Percentiles rank a stretch among this genome's conserved stretches.
These are phyloP conservation scores for Aphelenchoides bicaudatus DNA, from an alignment of 2,888 invertebrate species.

Conservation along the genomic window DNA sequence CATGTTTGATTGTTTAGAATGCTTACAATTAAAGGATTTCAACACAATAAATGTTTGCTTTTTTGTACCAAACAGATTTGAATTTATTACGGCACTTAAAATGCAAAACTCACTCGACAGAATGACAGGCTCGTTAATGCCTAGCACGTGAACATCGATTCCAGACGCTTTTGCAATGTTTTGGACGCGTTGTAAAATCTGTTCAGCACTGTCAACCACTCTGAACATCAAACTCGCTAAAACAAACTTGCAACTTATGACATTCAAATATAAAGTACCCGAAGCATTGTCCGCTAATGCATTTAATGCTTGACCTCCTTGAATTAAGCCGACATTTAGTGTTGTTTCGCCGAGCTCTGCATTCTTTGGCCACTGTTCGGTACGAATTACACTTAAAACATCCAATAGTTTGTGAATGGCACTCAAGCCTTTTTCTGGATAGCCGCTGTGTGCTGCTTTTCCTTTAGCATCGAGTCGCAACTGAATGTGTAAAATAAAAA, in stretches of 20 bases:
- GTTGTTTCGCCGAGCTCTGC: conserved; percentile 48
- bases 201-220: conserved; percentile 22
- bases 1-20: neutral
- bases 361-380: conserved; percentile 44
- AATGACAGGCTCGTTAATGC: conserved; percentile 32
- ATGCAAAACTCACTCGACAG: conserved; percentile 27
- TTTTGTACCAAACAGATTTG: too few relatives aligned
- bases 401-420: conserved; percentile 52
- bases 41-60: neutral
- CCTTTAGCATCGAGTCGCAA: conserved; percentile 24
- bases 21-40: conserved; percentile 1
- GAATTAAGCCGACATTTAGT: conserved; percentile 49
- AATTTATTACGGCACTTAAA: conserved; percentile 2
- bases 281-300: conserved; percentile 48
- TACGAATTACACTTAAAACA: conserved; percentile 43
- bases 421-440: conserved; percentile 48
- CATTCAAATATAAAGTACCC: too few relatives aligned
- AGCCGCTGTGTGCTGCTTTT: conserved; percentile 37
- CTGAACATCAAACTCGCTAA: conserved; percentile 32
- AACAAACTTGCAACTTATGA: too few relatives aligned
- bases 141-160: conserved; percentile 25
- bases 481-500: conserved; percentile 21
- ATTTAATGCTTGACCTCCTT: conserved; percentile 56
- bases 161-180: conserved; percentile 20
- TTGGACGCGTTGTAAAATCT: conserved; percentile 18